These are phyloP conservation scores for Parnassius apollo DNA, from an alignment of 2,888 invertebrate genomes.

Conservation along the genomic window DNA sequence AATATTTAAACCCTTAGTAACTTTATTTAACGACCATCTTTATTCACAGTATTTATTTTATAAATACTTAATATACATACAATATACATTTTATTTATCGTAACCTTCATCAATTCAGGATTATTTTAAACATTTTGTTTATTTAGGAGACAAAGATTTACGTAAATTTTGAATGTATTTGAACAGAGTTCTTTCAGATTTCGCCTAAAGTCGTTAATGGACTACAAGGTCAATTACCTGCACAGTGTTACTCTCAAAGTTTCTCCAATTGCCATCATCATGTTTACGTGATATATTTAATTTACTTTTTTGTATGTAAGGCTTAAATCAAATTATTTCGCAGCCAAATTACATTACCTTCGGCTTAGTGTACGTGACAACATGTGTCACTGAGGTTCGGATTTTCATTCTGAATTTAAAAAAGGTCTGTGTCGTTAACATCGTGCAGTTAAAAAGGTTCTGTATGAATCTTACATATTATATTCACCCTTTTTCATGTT, in stretches of 20 bases:
- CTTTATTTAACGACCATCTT: no score
- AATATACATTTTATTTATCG: no score
- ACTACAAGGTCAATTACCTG: conserved; percentile 5
- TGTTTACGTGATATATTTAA: background rate
- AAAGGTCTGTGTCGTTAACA: background rate
- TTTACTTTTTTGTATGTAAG: background rate
- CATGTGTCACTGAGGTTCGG: conserved; percentile 2
- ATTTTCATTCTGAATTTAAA: conserved; percentile 19
- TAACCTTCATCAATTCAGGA: no score
- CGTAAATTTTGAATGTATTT: no score
- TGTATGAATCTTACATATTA: background rate
- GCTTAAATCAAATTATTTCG: background rate
- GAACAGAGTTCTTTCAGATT: no score
- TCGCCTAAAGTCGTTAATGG: no score
- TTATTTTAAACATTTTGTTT: no score
- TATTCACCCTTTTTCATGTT: background rate
- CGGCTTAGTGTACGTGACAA: conserved; percentile 7
- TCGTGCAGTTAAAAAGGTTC: conserved; percentile 6
- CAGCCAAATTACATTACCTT: conserved; percentile 7
- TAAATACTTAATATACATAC: no score
- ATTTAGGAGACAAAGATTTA: no score
- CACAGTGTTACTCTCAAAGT: background rate
- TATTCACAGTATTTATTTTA: no score
- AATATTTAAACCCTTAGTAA: no score
- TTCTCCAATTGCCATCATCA: conserved; percentile 8